phyloP scores from a whole-genome alignment of 1,140 invertebrate genomes.

The Ridgeia piscesae region DNA sequence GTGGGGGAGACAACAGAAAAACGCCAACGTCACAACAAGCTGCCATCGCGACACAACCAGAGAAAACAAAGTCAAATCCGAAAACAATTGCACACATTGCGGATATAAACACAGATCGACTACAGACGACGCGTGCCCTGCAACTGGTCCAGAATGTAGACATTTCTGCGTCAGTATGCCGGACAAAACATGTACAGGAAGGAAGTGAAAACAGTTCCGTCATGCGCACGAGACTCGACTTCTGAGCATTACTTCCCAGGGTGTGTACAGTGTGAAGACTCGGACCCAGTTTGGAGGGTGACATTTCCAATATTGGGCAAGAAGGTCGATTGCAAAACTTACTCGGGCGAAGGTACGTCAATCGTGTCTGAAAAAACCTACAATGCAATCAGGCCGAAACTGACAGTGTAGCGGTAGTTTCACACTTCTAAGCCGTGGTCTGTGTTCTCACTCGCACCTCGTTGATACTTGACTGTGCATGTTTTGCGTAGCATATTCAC shows the following conservation, averaged over 20 bases:
- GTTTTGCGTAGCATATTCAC: too few relatives aligned
- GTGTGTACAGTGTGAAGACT: background rate
- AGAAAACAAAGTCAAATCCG: background rate
- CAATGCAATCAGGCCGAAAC: background rate
- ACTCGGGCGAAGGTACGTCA: background rate
- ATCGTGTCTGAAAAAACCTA: background rate
- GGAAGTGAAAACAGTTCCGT: background rate
- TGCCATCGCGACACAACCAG: background rate
- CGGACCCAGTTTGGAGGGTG: conserved; percentile 12
- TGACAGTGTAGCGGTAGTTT: too few relatives aligned
- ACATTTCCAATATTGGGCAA: background rate
- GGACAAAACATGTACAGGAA: background rate
- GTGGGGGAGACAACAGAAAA: background rate
- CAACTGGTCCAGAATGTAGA: background rate
- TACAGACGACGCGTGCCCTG: background rate
- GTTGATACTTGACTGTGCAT: too few relatives aligned
- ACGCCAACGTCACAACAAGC: background rate
- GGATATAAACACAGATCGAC: background rate
- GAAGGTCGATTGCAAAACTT: conserved; percentile 6
- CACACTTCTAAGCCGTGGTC: too few relatives aligned
- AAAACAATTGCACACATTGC: background rate
- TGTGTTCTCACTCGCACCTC: too few relatives aligned
- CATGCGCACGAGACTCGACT: background rate
- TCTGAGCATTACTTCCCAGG: background rate
- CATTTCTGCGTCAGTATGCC: conserved; percentile 6